These are phyloP conservation scores for Hylaea fasciaria DNA, from an alignment of 2,888 invertebrate species.

Conservation along the genomic window DNA sequence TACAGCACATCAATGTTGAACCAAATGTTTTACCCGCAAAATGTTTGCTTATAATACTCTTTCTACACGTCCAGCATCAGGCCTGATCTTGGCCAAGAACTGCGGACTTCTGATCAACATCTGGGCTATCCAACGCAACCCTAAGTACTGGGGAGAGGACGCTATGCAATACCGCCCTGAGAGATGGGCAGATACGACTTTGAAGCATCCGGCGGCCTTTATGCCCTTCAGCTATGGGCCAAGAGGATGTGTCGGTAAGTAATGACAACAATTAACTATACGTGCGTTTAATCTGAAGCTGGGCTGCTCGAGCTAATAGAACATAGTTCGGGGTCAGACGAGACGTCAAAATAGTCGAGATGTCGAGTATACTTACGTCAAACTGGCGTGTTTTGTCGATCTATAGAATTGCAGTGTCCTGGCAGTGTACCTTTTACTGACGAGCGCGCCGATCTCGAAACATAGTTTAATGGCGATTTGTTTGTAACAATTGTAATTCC, in stretches of 20 bases:
- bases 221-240: slow-evolving; percentile 57
- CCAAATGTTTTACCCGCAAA: too few species aligned
- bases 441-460: too few species aligned
- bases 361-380: too few species aligned
- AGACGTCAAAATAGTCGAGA: neutral
- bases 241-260: slow-evolving; percentile 55
- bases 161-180: slow-evolving; percentile 56
- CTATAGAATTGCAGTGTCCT: too few species aligned
- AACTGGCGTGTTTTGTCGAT: too few species aligned
- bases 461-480: too few species aligned
- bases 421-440: too few species aligned
- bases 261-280: neutral
- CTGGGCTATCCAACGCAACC: slow-evolving; percentile 72
- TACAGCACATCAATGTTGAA: too few species aligned
- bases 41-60: too few species aligned
- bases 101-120: slow-evolving; percentile 46
- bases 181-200: slow-evolving; percentile 48
- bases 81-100: slow-evolving; percentile 43
- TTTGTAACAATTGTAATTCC: too few species aligned
- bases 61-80: slow-evolving; percentile 10
- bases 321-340: neutral
- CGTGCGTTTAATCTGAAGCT: too few species aligned
- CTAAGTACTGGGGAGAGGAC: slow-evolving; percentile 58
- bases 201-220: slow-evolving; percentile 50
- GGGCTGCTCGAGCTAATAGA: neutral